phyloP scores from a whole-genome alignment of 2,888 invertebrate species.

The Chrysopilus asiliformis region DNA sequence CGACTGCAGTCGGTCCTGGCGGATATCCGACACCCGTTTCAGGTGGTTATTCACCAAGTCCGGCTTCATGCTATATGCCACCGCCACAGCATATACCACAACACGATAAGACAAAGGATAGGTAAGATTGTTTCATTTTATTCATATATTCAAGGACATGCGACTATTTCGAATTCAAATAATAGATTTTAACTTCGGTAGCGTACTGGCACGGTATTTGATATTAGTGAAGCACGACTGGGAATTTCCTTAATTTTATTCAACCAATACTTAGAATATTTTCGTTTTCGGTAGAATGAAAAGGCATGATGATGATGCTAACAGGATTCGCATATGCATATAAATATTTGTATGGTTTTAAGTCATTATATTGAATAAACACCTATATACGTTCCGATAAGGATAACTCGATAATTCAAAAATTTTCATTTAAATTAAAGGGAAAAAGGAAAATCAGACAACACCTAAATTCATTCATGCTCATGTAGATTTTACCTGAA shows the following conservation, averaged over 20 bases:
- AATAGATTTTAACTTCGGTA: too few relatives aligned
- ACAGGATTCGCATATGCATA: too few relatives aligned
- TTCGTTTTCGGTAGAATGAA: too few relatives aligned
- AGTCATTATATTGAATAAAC: too few relatives aligned
- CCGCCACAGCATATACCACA: slow-evolving; percentile 64
- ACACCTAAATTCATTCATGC: too few relatives aligned
- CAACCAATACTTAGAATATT: slow-evolving; percentile 5
- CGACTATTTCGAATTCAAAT: slow-evolving; percentile 6
- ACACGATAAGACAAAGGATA: slow-evolving; percentile 54
- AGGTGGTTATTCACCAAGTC: slow-evolving; percentile 51
- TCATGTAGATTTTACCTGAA: too few relatives aligned
- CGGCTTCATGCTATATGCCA: slow-evolving; percentile 71
- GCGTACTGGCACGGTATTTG: too few relatives aligned
- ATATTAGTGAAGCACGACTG: slow-evolving; percentile 17
- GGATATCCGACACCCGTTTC: slow-evolving; percentile 59
- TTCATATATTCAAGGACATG: slow-evolving; percentile 7
- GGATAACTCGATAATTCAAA: not conserved
- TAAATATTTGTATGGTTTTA: too few relatives aligned
- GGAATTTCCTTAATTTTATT: slow-evolving; percentile 14
- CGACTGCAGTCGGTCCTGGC: slow-evolving; percentile 36
- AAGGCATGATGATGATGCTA: too few relatives aligned
- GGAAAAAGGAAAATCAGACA: too few relatives aligned
- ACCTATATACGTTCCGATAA: too few relatives aligned
- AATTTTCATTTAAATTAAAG: not conserved
- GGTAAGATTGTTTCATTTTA: slow-evolving; percentile 24